Conservation (phyloP, 2,113 vertebrate genomes). For the Tachycineta bicolor region DNA sequence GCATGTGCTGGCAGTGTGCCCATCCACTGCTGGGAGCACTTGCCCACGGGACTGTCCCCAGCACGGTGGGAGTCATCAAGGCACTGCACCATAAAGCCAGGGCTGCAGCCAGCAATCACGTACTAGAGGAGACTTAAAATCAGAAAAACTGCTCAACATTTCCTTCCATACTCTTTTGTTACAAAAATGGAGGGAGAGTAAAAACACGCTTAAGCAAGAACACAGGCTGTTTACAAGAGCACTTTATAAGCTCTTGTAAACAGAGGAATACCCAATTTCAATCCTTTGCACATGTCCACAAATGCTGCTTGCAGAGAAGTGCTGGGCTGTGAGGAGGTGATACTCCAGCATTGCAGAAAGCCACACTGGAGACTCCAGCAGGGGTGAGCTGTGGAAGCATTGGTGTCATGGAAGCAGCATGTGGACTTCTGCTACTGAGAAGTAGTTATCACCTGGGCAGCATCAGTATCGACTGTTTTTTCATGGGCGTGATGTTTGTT, state of each 20-base stretch:
- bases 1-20: background rate
- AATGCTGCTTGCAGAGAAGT: background rate
- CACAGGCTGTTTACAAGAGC: no score
- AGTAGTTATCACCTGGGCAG: background rate
- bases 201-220: background rate
- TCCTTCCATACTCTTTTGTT: background rate
- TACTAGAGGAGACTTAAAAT: background rate
- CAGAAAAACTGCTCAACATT: background rate
- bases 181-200: background rate
- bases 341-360: background rate
- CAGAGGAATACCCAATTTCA: background rate
- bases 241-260: background rate
- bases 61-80: background rate
- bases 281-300: accelerated
- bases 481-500: background rate
- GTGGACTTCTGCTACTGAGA: background rate
- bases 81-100: background rate
- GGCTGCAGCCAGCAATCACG: background rate
- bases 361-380: background rate
- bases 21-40: background rate
- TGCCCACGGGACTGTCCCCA: background rate
- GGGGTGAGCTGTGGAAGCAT: background rate
- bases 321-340: background rate
- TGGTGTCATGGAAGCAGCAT: background rate
- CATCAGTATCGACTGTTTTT: background rate